Base-by-base conservation (phyloP, 2,797 vertebrate genomes). In the Crocodylus rhombifer region DNA sequence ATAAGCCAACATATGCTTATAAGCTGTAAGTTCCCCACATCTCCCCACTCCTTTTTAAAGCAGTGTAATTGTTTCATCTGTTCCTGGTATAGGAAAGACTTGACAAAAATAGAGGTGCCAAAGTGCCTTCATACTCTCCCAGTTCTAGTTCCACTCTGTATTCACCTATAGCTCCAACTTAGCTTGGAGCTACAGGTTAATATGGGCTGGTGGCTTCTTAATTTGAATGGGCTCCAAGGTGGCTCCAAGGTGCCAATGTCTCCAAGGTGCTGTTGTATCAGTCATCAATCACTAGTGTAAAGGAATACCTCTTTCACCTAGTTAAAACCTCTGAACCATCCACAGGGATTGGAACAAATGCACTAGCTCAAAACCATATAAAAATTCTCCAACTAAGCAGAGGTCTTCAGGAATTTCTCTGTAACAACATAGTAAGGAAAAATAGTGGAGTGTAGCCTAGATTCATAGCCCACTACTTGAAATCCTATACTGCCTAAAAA, bases 61-160 rank as follows among this genome's bases (percentile, higher is more conserved):
- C 15, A 84, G 15, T 7, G 6, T 4, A 9, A 42, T 42, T 42
- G 42, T 42, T 42, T 42, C 42, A 8, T 42, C 8, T 42, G 42
- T 91, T 55, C 17, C 28, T 20, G 20, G 4, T 20, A 4, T 4
- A 5, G 56, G 20, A 69, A 87, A 75, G 15, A 4, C 3, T 63
- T 65, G 23, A 23, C 2, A 67, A 0, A 0, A 30, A 8, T 2
- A 63, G 36, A 71, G 67, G 13, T 13, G 69, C 21, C 25, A 71
- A 71, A 71, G 13, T 36, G 33, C 21, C 30, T 13, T 14, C 67
- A 14, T 42, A 42, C 15, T 14, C 69, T 14, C 33, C 21, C 21
- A 42, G 7, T 6, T 13, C 33, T 42, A 14, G 18, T 23, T 71
- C 33, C 21, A 71, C 23, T 23, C 33, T 71, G 10, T 21, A 71